Conservation (phyloP, 2,797 vertebrate genomes). For the Anguilla megastoma region DNA sequence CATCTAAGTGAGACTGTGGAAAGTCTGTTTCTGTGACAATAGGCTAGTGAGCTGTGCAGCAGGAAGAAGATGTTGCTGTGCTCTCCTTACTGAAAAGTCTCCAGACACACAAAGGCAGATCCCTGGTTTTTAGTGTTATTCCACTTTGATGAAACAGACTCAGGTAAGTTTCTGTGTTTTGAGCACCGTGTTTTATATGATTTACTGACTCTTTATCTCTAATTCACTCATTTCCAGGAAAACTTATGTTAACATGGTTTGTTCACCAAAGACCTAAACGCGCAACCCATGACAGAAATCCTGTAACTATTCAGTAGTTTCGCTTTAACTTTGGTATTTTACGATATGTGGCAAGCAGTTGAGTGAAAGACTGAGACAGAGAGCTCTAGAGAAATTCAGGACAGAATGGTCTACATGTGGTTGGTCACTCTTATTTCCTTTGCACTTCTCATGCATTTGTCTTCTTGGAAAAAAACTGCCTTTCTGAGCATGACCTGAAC, state of each 20-base stretch:
- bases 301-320: not conserved
- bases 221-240: not conserved
- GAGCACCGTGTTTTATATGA: not conserved
- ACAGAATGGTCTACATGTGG: not conserved
- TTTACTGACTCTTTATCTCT: not conserved
- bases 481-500: not conserved
- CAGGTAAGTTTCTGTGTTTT: conserved; percentile 27
- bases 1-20: conserved; percentile 35
- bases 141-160: not conserved
- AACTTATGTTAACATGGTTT: not conserved
- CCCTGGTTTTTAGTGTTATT: not conserved
- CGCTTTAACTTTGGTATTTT: not conserved
- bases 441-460: not conserved
- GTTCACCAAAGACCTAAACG: not conserved
- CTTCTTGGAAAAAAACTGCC: not conserved
- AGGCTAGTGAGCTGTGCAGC: conserved; percentile 32
- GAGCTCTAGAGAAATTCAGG: not conserved
- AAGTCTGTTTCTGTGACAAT: conserved; percentile 46
- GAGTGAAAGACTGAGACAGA: not conserved
- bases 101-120: not conserved
- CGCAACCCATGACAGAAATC: not conserved
- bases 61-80: conserved; percentile 28
- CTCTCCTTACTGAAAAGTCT: conserved; percentile 13
- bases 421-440: not conserved
- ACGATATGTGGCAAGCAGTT: not conserved